These are phyloP conservation scores for Chelonus formosanus DNA, from an alignment of 2,888 invertebrate genomes.

Conservation along the genomic window DNA sequence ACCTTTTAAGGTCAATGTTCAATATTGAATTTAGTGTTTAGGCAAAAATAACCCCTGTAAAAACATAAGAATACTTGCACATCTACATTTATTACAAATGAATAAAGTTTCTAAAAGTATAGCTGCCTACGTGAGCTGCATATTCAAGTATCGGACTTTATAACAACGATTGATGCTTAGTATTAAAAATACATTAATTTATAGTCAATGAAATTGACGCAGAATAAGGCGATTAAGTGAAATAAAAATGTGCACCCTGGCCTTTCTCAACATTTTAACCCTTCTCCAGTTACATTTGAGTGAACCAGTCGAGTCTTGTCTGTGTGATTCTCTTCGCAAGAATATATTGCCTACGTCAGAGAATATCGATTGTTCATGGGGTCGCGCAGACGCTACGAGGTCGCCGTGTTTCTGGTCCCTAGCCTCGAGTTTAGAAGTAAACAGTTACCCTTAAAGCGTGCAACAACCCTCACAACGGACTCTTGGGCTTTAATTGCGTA, in stretches of 20 bases:
- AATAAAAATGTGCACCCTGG: slow-evolving; percentile 42
- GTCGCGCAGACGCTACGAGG: slow-evolving; percentile 54
- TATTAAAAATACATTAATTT: no score
- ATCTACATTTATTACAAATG: no score
- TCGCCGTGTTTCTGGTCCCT: slow-evolving; percentile 40
- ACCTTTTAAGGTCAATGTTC: no score
- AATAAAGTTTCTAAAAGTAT: no score
- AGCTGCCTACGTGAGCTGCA: no score
- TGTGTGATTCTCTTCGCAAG: slow-evolving; percentile 19
- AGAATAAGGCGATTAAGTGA: slow-evolving; percentile 7
- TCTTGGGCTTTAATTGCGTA: slow-evolving; percentile 23
- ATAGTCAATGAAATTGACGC: slow-evolving; percentile 1
- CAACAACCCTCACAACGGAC: slow-evolving; percentile 35
- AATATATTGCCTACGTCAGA: slow-evolving; percentile 52
- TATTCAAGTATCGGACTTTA: no score
- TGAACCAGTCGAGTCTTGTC: slow-evolving; percentile 1
- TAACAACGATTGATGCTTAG: no score
- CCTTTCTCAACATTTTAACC: slow-evolving; percentile 49
- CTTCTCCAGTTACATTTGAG: slow-evolving; percentile 13
- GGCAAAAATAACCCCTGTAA: no score
- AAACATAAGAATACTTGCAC: no score
- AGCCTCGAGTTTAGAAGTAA: slow-evolving; percentile 47
- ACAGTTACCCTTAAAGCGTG: slow-evolving; percentile 48
- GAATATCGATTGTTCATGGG: slow-evolving; percentile 58
- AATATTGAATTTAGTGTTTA: no score